Evolutionary conservation across 1,140 invertebrate genomes (phyloP).

Genomic region (Drosophila mauritiana): DNA sequence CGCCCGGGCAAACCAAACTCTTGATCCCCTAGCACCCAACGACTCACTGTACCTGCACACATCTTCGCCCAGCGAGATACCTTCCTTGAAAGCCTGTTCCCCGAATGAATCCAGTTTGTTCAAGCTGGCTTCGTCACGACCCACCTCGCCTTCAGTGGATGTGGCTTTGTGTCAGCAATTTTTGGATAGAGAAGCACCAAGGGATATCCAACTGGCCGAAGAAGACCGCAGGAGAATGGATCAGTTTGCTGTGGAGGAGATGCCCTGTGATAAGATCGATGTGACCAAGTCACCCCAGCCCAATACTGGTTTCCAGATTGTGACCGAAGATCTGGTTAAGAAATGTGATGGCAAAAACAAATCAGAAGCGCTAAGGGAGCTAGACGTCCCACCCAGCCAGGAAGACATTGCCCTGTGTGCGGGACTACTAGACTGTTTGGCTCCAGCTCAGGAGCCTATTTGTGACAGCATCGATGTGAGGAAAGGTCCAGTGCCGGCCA

Average conservation of each 20-base stretch:
- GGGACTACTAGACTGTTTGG: constrained; percentile 60
- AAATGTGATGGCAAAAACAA: constrained; percentile 52
- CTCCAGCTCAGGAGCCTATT: constrained; percentile 65
- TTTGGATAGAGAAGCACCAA: constrained; percentile 47
- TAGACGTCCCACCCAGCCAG: constrained; percentile 37
- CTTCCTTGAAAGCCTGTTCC: constrained; percentile 50
- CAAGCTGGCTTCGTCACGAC: constrained; percentile 65
- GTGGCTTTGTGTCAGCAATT: constrained; percentile 55
- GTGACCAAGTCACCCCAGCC: constrained; percentile 57
- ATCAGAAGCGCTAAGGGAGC: not conserved
- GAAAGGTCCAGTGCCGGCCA: constrained; percentile 59
- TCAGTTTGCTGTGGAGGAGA: constrained; percentile 58
- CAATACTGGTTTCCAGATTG: constrained; percentile 60
- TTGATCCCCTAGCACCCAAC: constrained; percentile 64
- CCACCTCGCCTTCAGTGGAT: constrained; percentile 63
- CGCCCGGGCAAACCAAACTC: not conserved
- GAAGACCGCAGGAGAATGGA: constrained; percentile 58
- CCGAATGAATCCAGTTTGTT: constrained; percentile 78
- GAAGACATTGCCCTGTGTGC: constrained; percentile 64
- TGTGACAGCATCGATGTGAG: constrained; percentile 71
- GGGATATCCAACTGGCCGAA: constrained; percentile 33
- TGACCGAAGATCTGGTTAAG: constrained; percentile 54
- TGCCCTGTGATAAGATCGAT: constrained; percentile 73
- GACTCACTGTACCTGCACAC: constrained; percentile 56
- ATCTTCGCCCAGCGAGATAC: constrained; percentile 59